phyloP scores from a whole-genome alignment of 2,113 vertebrate genomes.

The Xiphorhynchus elegans region DNA sequence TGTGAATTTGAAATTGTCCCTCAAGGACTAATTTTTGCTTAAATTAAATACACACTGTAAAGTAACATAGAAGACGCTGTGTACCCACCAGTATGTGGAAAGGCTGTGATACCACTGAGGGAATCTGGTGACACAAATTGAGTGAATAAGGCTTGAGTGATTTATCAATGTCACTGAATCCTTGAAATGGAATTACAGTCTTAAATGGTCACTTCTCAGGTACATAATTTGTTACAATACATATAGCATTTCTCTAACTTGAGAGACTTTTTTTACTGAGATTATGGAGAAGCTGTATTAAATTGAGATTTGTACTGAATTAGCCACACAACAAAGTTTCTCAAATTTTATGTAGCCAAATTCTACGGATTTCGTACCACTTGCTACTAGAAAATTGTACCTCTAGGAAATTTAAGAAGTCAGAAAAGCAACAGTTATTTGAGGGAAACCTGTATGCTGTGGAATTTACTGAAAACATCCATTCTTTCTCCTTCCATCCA shows the following conservation, averaged over 20 bases:
- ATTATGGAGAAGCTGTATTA: background rate
- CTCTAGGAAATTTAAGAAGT: slow-evolving; percentile 25
- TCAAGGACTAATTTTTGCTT: slow-evolving; percentile 54
- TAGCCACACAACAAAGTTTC: slow-evolving; percentile 4
- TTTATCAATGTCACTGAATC: slow-evolving; percentile 58
- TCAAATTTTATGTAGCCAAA: slow-evolving; percentile 4
- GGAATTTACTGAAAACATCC: background rate
- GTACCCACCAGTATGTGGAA: background rate
- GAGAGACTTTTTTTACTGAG: background rate
- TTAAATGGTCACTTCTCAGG: slow-evolving; percentile 48
- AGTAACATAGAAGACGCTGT: background rate
- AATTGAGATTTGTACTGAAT: slow-evolving; percentile 42
- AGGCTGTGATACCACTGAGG: slow-evolving; percentile 20
- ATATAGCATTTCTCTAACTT: background rate
- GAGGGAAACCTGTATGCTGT: background rate
- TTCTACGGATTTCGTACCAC: background rate
- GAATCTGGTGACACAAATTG: slow-evolving; percentile 32
- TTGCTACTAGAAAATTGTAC: slow-evolving; percentile 24
- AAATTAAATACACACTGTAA: slow-evolving; percentile 58
- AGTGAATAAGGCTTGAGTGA: slow-evolving; percentile 55
- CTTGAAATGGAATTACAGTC: slow-evolving; percentile 49
- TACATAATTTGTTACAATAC: slow-evolving; percentile 23
- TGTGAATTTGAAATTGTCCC: slow-evolving; percentile 19
- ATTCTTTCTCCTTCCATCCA: background rate
- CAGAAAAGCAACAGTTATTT: background rate